phyloP scores from a whole-genome alignment of 2,888 invertebrate genomes.

The Macrophya alboannulata region DNA sequence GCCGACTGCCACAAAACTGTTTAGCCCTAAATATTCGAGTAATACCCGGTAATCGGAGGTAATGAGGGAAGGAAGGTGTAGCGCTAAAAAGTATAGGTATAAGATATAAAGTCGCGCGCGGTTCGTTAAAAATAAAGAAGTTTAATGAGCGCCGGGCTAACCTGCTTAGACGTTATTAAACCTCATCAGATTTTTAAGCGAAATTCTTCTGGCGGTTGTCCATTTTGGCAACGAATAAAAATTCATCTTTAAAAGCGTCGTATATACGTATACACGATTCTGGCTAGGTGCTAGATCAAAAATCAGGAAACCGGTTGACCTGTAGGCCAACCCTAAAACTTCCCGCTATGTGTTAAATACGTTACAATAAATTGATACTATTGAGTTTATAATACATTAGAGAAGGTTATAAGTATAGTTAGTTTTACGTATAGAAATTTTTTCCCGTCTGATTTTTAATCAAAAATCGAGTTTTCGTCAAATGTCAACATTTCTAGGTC shows the following conservation, averaged over 20 bases:
- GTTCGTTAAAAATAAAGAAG: not conserved
- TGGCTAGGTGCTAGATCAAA: not conserved
- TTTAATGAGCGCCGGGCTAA: not conserved
- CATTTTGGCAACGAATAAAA: not conserved
- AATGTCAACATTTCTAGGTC: too few species aligned
- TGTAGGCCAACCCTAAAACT: too few species aligned
- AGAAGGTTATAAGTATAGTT: too few species aligned
- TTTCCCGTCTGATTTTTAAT: too few species aligned
- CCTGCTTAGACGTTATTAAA: slow-evolving; percentile 8
- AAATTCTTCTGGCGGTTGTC: too few species aligned
- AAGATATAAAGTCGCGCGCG: not conserved
- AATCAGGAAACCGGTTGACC: too few species aligned
- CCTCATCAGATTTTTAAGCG: not conserved
- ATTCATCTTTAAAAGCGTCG: not conserved
- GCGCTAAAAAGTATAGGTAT: not conserved
- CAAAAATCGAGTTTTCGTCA: too few species aligned
- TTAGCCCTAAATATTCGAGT: slow-evolving; percentile 75
- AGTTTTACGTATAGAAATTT: too few species aligned
- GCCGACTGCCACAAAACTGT: slow-evolving; percentile 67
- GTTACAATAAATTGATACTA: too few species aligned
- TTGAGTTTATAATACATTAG: too few species aligned
- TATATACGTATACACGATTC: not conserved
- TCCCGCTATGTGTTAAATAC: too few species aligned
- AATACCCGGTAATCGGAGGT: slow-evolving; percentile 74
- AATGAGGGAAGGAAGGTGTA: slow-evolving; percentile 66